Evolutionary conservation across 2,113 vertebrate species (phyloP).

Genomic region (Irena cyanogastra): DNA sequence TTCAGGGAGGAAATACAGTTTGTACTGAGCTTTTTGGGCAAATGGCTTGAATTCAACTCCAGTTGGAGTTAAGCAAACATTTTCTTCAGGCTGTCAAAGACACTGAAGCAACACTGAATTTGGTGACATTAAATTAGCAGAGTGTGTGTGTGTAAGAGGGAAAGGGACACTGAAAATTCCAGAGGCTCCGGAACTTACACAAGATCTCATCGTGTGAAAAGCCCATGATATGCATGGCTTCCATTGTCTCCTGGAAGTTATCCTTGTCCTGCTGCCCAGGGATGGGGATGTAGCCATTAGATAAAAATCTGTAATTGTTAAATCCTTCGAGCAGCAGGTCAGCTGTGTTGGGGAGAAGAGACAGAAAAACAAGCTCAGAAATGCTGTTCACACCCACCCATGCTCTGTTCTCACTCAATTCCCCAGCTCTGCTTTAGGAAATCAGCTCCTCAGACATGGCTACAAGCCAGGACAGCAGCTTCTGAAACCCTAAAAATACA

Average conservation of each 20-base stretch:
- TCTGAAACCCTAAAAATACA: background rate
- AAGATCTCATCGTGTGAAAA: slow-evolving; percentile 95
- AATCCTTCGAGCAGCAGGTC: slow-evolving; percentile 92
- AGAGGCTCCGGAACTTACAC: slow-evolving; percentile 74
- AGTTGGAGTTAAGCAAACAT: background rate
- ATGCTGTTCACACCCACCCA: background rate
- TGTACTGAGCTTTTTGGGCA: background rate
- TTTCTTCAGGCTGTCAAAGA: background rate
- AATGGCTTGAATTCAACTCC: background rate
- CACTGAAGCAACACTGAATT: background rate
- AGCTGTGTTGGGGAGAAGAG: slow-evolving; percentile 66
- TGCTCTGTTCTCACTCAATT: background rate
- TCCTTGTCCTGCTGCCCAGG: slow-evolving; percentile 98
- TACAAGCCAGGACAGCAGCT: background rate
- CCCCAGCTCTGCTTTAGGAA: background rate
- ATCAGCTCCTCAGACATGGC: background rate
- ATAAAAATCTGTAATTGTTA: slow-evolving; percentile 93
- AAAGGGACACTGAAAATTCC: background rate
- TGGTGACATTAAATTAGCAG: background rate
- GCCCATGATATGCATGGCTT: slow-evolving; percentile 98
- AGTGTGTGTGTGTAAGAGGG: background rate
- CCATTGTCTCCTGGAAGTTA: slow-evolving; percentile 98
- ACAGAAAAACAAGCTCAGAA: background rate
- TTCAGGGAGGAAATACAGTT: background rate
- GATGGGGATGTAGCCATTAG: slow-evolving; percentile 94